Base-by-base conservation (phyloP, 2,888 invertebrate species). In the Ectropis crepuscularia region DNA sequence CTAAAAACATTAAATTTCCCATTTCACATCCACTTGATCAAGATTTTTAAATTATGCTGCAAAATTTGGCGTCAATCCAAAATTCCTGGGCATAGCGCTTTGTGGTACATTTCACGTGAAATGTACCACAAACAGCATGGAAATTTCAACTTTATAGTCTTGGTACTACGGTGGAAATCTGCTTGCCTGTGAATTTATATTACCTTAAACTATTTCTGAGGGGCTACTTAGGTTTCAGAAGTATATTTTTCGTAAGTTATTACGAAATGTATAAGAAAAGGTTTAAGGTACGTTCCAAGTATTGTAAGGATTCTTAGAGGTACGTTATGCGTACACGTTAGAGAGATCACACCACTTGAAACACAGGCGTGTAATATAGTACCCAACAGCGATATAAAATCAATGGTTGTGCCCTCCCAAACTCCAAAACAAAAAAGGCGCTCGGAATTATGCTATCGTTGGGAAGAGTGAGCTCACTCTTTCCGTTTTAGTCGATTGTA, bases 61-160 rank as follows among this genome's bases (percentile, higher is more conserved):
- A 45, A 10, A 37, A 42, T 47, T 61, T 62, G 62, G 62, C 62
- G n/a, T 46, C 16, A 9, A n/a, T 61, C 55, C 55, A 55, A 28
- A 55, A 53, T 46, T 53, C 46, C 53, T 47, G 59, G n/a, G 36
- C 36, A 10, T 41, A 28, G 50, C 43, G 39, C 38, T 12, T 36
- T 46, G 39, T 38, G 45, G 58, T 38, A 45, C 37, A 9, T 28
- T 41, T 8, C 39, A 57, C 6, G 12, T 45, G n/a, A 2, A 0
- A n/a, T n/a, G n/a, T n/a, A n/a, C n/a, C n/a, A n/a, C n/a, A n/a
- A n/a, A 9, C 45, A 36, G 11, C 45, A 53, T 37, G 2, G 28
- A n/a, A 53, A 43, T 55, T 4, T 38, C 9, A 5, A 11, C 47
- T 47, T 16, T 47, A 55, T 6, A 1, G 0, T 0, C 6, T 4